Evolutionary conservation across 2,113 vertebrate genomes (phyloP), one percentile per base, ranked within the genome.

Genomic region (Dromas ardeola): DNA sequence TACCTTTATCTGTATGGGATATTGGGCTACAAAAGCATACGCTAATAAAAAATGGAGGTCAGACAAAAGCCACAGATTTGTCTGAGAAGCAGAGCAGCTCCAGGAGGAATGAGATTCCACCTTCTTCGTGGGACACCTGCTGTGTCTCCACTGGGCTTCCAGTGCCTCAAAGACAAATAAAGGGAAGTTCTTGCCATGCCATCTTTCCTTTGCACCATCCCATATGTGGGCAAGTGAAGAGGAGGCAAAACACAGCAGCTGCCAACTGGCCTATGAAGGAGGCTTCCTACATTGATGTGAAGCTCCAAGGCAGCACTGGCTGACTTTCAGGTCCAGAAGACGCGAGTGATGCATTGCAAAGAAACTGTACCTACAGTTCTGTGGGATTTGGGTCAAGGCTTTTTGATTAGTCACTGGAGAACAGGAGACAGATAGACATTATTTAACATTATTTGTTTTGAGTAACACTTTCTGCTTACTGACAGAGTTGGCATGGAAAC

Each of bases 401-500:
- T 76, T 93, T 42, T 43, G 13, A 62, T 95, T 77, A 85, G 47
- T 81, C 73, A 43, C 27, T 45, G 58, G 52, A 78, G 45, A 92
- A 66, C 15, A 66, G 81, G 50, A 86, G 65, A 34, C 30, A 81
- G 47, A 32, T 76, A 93, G 66, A 90, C 70, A 52, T 42, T 92
- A 40, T 82, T 94, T 88, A 92, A 80, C 47, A 17, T 91, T 92
- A 78, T 92, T 93, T 96, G 92, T 80, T 88, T 95, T 73, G 67
- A 91, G 59, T 88, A 94, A 81, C 62, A 49, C 74, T 93, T 92
- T 92, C 76, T 96, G 74, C 86, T 95, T 95, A 59, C 71, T 93
- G 63, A 76, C 63, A 66, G 90, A 96, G 91, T 97, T 95, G 94
- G 94, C 96, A 97, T 97, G 96, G 96, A 97, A 97, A 97, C 95